Evolutionary conservation across 2,888 invertebrate genomes (phyloP).

Genomic region (Listrodromus nycthemerus): DNA sequence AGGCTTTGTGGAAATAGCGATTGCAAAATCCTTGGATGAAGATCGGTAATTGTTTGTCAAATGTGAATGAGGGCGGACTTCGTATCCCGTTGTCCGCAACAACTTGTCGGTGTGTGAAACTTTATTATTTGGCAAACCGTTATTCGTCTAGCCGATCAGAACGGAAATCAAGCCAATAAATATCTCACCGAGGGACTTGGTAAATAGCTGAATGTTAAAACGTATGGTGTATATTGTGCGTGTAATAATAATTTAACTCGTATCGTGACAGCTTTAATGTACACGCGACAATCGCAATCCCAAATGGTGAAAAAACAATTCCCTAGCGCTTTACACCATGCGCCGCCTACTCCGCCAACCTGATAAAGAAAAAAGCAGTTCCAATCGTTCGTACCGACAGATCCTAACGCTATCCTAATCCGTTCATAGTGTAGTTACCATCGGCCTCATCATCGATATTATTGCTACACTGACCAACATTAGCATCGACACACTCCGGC

Average conservation of each 20-base stretch:
- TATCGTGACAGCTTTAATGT: not conserved
- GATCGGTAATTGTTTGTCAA: not conserved
- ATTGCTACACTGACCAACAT: constrained; percentile 49
- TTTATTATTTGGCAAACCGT: too few species aligned
- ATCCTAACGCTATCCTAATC: constrained; percentile 30
- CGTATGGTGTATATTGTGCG: not conserved
- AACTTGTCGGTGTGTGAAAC: too few species aligned
- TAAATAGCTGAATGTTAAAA: not conserved
- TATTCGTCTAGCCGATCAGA: too few species aligned
- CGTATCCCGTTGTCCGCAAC: too few species aligned
- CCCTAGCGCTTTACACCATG: not conserved
- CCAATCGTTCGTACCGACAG: constrained; percentile 21
- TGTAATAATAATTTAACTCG: not conserved
- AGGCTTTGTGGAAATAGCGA: not conserved
- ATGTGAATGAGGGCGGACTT: not conserved
- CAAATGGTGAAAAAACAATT: constrained; percentile 14
- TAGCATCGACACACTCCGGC: constrained; percentile 19
- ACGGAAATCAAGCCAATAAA: not conserved
- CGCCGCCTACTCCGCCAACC: not conserved
- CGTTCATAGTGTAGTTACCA: constrained; percentile 47
- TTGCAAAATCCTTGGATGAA: not conserved
- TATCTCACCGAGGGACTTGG: not conserved
- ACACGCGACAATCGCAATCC: not conserved
- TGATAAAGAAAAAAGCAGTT: not conserved
- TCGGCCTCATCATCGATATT: constrained; percentile 55